A percentile compares a stretch with the other conserved stretches of the same genome.
Conservation (phyloP, 2,113 vertebrate genomes). For the Petaurus breviceps region DNA sequence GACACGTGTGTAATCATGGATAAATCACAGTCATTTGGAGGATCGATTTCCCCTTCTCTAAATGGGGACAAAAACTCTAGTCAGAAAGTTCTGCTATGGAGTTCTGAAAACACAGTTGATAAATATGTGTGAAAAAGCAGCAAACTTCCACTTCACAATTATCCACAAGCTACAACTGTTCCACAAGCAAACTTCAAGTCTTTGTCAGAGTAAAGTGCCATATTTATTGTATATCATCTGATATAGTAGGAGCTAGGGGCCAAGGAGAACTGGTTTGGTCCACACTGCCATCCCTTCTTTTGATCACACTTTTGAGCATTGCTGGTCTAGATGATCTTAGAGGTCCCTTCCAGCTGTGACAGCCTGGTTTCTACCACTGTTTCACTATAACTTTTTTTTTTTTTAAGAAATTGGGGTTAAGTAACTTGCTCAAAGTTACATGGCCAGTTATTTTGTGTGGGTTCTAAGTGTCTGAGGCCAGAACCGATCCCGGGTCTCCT, state of each 20-base stretch:
- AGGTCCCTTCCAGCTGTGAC: not conserved
- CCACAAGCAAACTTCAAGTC: not conserved
- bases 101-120: not conserved
- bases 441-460: no score
- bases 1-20: not conserved
- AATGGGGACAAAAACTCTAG: not conserved
- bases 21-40: not conserved
- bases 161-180: not conserved
- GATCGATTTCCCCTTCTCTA: not conserved
- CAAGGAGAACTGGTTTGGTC: not conserved
- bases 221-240: not conserved
- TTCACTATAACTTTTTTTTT: no score
- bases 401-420: no score
- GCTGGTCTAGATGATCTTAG: not conserved
- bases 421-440: no score
- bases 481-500: no score
- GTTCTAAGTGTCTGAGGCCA: no score
- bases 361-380: not conserved
- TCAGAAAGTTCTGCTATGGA: not conserved
- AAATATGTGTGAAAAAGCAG: not conserved
- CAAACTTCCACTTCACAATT: not conserved
- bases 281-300: not conserved
- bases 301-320: not conserved
- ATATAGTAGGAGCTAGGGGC: not conserved
- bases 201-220: not conserved